phyloP scores from a whole-genome alignment of 2,113 vertebrate species.

The Pipa parva region DNA sequence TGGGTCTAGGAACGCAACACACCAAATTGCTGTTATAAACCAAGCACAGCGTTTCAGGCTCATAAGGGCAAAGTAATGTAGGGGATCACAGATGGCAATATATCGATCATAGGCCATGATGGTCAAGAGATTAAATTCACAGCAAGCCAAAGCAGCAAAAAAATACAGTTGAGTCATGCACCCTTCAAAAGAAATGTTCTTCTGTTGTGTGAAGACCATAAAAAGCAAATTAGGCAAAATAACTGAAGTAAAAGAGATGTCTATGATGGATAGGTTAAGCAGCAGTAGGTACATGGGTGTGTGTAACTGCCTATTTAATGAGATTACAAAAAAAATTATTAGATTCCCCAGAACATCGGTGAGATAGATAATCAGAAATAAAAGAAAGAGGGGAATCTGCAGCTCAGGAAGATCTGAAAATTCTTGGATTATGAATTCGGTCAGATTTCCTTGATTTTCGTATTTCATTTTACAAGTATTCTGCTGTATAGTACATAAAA shows the following conservation, averaged over 20 bases:
- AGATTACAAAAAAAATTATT: constrained; percentile 10
- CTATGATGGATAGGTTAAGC: constrained; percentile 41
- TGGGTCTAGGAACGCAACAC: neutral
- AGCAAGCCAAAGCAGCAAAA: constrained; percentile 33
- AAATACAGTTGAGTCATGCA: constrained; percentile 41
- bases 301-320: constrained; percentile 4
- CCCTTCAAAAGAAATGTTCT: constrained; percentile 35
- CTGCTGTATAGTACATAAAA: too few species aligned
- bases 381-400: constrained; percentile 8
- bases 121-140: constrained; percentile 29
- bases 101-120: constrained; percentile 37
- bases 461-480: too few species aligned
- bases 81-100: constrained; percentile 34
- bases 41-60: neutral
- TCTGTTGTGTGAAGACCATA: constrained; percentile 19
- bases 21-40: constrained; percentile 9
- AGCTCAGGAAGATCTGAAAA: constrained; percentile 31
- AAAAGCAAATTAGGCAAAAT: constrained; percentile 33
- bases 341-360: constrained; percentile 30
- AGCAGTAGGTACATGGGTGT: constrained; percentile 43
- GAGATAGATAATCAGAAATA: constrained; percentile 29
- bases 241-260: constrained; percentile 36
- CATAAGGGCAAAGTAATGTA: constrained; percentile 24
- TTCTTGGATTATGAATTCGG: constrained; percentile 27
- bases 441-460: constrained; percentile 16